Evolutionary conservation across 2,797 vertebrate genomes (phyloP).

Genomic region (Helostoma temminkii): DNA sequence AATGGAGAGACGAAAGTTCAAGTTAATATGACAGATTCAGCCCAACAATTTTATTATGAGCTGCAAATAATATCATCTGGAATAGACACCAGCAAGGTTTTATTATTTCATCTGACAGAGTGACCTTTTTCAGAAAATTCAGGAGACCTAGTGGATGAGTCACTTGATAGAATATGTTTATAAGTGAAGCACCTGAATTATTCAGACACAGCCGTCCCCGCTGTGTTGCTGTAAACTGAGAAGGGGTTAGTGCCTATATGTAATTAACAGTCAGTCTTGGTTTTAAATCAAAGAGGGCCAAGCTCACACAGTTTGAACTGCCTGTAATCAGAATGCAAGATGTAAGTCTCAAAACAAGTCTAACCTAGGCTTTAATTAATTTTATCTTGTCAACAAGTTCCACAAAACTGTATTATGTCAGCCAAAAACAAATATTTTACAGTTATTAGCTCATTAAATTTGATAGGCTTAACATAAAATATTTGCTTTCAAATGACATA

Average conservation of each 20-base stretch:
- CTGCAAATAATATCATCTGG: slow-evolving; percentile 3
- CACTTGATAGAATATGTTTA: not conserved
- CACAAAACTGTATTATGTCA: no score
- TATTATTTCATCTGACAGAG: no score
- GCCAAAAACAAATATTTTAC: no score
- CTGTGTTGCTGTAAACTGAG: not conserved
- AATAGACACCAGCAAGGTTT: not conserved
- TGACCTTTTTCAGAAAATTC: slow-evolving; percentile 40
- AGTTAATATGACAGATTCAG: slow-evolving; percentile 25
- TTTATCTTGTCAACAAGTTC: no score
- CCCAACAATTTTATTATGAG: not conserved
- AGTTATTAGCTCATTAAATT: no score
- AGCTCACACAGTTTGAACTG: slow-evolving; percentile 2
- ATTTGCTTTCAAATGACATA: no score
- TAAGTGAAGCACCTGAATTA: slow-evolving; percentile 24
- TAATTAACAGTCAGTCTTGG: slow-evolving; percentile 21
- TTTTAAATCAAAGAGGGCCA: slow-evolving; percentile 9
- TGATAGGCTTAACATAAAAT: no score
- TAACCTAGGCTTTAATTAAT: no score
- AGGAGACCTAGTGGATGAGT: slow-evolving; percentile 26
- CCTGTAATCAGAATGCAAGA: no score
- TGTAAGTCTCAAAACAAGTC: no score
- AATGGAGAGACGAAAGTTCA: slow-evolving; percentile 15
- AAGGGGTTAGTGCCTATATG: slow-evolving; percentile 2
- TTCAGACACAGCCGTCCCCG: not conserved